Evolutionary conservation across 2,797 vertebrate species (phyloP), one percentile per base, ranked within the genome.

Genomic region (Protosalanx chinensis): DNA sequence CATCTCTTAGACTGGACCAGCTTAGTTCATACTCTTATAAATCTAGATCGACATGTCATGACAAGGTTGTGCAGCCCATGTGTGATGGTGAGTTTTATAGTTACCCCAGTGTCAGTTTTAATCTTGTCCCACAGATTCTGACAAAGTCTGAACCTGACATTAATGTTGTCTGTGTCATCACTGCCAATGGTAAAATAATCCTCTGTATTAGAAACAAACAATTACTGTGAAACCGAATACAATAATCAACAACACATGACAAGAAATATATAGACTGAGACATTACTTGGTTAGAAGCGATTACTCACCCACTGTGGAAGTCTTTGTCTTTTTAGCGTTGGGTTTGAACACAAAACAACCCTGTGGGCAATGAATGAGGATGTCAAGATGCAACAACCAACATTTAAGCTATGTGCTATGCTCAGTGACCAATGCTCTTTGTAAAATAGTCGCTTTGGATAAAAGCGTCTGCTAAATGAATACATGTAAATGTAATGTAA

Each of bases 291-390:
- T 67, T 67, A 29, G 4, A 58, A 20, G 57, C 15, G n/a, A 35
- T 27, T 51, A 89, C 92, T 93, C 82, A 98, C 96, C 95, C 85
- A 89, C 32, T 86, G 81, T 76, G 0, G 79, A 65, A 76, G 82
- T 81, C 67, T 88, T 97, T 84, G 91, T 95, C 88, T 94, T 98
- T 81, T 96, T 98, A 5, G 86, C 73, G 71, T 82, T 86, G 57
- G 98, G 96, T 77, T 96, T 98, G 85, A 99, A 99, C 71, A 98
- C 97, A 91, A 99, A 99, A 83, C 97, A 99, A 64, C 97, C 97
- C 96, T 98, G 83, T 75, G 90, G 67, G 18, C 1, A 29, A 66
- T 1, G 12, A 3, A 0, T 1, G 41, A n/a, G 3, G 20, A 49
- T 18, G 61, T 59, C 27, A 32, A 5, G 10, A 6, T 5, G 51